These are phyloP conservation scores for Paraescarpia echinospica DNA, from an alignment of 1,140 invertebrate species.

Conservation along the genomic window DNA sequence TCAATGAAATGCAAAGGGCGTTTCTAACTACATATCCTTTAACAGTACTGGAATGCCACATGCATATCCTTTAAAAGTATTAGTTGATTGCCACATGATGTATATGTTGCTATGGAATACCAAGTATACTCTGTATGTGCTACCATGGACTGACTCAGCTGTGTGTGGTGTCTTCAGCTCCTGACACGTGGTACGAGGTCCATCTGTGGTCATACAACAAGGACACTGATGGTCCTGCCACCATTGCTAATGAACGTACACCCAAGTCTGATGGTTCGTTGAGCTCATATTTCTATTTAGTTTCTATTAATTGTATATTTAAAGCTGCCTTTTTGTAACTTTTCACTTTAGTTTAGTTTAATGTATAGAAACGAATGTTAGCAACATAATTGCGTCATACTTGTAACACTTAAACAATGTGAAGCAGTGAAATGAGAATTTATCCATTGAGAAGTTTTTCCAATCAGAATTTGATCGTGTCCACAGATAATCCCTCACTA, in stretches of 20 bases:
- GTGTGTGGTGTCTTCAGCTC: neutral
- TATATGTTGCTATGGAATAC: neutral
- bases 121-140: neutral
- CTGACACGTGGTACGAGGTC: constrained; percentile 7
- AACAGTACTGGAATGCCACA: no score
- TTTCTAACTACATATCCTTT: no score
- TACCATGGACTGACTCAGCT: neutral
- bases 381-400: no score
- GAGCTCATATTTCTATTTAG: neutral
- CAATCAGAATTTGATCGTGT: neutral
- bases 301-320: no score
- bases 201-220: neutral
- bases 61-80: no score
- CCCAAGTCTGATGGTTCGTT: neutral
- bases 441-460: neutral
- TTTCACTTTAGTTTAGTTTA: neutral
- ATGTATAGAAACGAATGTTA: neutral
- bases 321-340: no score
- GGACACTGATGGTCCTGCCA: neutral
- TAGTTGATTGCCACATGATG: neutral
- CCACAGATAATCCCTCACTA: neutral
- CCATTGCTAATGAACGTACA: neutral
- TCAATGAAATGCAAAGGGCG: no score
- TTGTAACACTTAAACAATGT: no score
- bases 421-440: neutral